phyloP scores from a whole-genome alignment of 2,797 vertebrate species.

The Acanthopagrus latus region DNA sequence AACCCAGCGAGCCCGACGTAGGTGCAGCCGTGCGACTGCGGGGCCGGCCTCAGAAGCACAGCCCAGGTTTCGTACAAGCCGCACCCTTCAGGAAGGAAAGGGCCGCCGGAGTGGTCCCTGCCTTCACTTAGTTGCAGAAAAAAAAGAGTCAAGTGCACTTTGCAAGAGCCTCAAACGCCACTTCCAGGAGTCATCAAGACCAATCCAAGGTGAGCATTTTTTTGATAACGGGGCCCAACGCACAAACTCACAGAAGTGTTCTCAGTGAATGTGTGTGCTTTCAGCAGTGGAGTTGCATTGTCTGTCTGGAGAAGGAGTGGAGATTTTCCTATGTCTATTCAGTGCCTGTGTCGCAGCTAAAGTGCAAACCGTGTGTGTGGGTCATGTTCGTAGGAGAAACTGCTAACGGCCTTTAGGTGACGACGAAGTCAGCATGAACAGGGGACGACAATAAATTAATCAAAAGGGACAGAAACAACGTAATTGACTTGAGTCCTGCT shows the following conservation, averaged over 20 bases:
- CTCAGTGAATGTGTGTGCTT: conserved; percentile 62
- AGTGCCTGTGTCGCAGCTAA: conserved; percentile 78
- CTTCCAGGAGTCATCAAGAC: conserved; percentile 42
- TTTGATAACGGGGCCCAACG: conserved; percentile 32
- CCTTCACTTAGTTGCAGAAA: conserved; percentile 72
- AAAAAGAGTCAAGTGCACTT: conserved; percentile 80
- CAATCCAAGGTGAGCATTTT: conserved; percentile 18
- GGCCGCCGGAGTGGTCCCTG: conserved; percentile 76
- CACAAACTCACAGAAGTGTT: conserved; percentile 29
- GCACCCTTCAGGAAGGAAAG: conserved; percentile 60
- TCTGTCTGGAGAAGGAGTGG: conserved; percentile 52
- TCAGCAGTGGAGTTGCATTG: conserved; percentile 57
- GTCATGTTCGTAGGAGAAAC: conserved; percentile 49
- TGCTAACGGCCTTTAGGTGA: conserved; percentile 63
- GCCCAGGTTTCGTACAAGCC: conserved; percentile 43
- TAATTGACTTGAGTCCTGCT: conserved; percentile 56
- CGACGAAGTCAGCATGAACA: conserved; percentile 57
- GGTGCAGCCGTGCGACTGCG: conserved; percentile 50
- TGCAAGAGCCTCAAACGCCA: conserved; percentile 62
- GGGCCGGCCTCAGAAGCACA: conserved; percentile 49
- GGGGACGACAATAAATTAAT: conserved; percentile 35
- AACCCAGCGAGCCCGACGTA: conserved; percentile 74
- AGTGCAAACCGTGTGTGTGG: conserved; percentile 68
- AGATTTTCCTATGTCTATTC: conserved; percentile 59
- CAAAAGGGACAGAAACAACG: conserved; percentile 36